These are phyloP conservation scores for Cheilosia vulpina DNA, from an alignment of 2,888 invertebrate species.

Conservation along the genomic window DNA sequence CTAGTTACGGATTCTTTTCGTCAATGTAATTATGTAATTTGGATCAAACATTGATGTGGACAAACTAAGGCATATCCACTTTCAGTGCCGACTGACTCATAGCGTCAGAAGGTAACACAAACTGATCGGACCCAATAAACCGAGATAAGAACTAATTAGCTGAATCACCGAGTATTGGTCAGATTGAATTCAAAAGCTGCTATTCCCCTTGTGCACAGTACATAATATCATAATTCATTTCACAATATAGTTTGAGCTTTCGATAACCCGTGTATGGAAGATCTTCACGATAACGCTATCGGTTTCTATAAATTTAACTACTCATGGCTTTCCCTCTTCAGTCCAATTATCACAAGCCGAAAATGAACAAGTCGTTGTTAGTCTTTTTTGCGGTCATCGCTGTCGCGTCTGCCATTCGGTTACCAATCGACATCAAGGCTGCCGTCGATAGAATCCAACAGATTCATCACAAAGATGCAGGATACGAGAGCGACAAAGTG, in stretches of 20 bases:
- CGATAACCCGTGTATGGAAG: background rate
- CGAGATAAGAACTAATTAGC: background rate
- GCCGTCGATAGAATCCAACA: background rate
- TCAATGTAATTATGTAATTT: background rate
- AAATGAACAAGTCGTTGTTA: slow-evolving; percentile 52
- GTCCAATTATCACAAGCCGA: slow-evolving; percentile 20
- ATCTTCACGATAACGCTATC: slow-evolving; percentile 33
- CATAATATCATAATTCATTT: background rate
- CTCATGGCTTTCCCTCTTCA: slow-evolving; percentile 14
- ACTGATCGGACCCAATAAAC: background rate
- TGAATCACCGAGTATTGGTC: slow-evolving; percentile 1
- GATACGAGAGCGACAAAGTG: background rate
- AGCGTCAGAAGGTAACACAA: background rate
- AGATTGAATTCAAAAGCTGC: background rate
- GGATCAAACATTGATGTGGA: no score
- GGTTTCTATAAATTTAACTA: slow-evolving; percentile 47
- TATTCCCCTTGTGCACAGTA: background rate
- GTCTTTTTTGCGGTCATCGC: slow-evolving; percentile 51
- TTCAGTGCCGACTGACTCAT: background rate
- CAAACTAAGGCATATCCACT: background rate
- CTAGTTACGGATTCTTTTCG: background rate
- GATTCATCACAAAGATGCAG: background rate
- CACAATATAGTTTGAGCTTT: background rate
- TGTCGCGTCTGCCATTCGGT: slow-evolving; percentile 43
- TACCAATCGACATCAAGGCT: slow-evolving; percentile 27